Evolutionary conservation across 2,797 vertebrate species (phyloP), one percentile per base, ranked within the genome.

Genomic region (Siniperca scherzeri): DNA sequence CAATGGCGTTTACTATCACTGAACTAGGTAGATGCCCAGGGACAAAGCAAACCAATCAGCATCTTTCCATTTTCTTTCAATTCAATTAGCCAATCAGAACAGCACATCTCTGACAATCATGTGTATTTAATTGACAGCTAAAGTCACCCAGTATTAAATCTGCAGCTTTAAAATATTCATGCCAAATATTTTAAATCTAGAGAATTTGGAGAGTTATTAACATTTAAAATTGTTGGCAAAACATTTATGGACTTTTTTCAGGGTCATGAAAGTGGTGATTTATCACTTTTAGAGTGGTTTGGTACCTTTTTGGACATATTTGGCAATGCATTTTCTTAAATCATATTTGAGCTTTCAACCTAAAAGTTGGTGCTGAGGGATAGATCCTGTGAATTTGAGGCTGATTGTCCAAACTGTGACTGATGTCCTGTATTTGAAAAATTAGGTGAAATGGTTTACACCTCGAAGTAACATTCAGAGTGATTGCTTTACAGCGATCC

Each of bases 21-120:
- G 25, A 16, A 0, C 14, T n/a, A 13, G 1, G 40, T 22, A 3
- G 2, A 0, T 10, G 4, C 9, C 38, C 46, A 16, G 0, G 1
- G 2, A 17, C 0, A 38, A 25, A 25, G 0, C 3, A 1, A 14
- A 36, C 60, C 40, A 71, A 65, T 48, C 50, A 2, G 9, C 10
- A n/a, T 27, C 19, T 2, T 56, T 38, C 10, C 8, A 19, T 1
- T 9, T 0, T 4, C 7, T 52, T 30, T 61, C 0, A 19, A 27
- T 22, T 30, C 1, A 0, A 42, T 36, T 19, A 50, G 21, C 53
- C 60, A 74, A 56, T 74, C 48, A 56, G 17, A 77, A 30, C 27
- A 10, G 3, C 1, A 1, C 1, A 33, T n/a, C 7, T 21, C n/a
- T 25, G 44, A 16, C 0, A 17, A 21, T 11, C 11, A 25, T 5